Evolutionary conservation across 2,888 invertebrate genomes (phyloP).

Genomic region (Acanthoscelides obtectus): DNA sequence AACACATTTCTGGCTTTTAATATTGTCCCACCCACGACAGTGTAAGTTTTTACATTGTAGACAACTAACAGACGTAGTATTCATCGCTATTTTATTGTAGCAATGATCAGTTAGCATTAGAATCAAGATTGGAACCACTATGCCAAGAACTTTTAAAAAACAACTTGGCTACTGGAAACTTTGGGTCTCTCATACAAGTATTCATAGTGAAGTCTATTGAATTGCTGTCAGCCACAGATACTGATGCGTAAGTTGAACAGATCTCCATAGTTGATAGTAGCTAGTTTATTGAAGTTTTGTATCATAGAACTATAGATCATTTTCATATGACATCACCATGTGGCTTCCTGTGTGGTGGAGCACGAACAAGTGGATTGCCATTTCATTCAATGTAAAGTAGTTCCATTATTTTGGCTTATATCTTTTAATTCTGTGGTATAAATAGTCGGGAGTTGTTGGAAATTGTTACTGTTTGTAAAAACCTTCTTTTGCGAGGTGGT

Average conservation of each 20-base stretch:
- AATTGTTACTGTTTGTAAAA: too few species aligned
- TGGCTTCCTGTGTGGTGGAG: too few species aligned
- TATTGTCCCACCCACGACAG: conserved; percentile 72
- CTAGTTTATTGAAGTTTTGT: too few species aligned
- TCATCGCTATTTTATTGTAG: conserved; percentile 1
- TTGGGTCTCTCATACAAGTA: conserved; percentile 80
- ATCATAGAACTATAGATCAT: too few species aligned
- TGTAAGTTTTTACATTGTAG: conserved; percentile 49
- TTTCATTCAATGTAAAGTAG: too few species aligned
- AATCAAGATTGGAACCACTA: conserved; percentile 70
- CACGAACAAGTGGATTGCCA: too few species aligned
- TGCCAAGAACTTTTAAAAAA: conserved; percentile 76
- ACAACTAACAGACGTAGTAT: background rate
- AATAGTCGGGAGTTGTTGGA: too few species aligned
- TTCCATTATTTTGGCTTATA: too few species aligned
- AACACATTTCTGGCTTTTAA: conserved; percentile 89
- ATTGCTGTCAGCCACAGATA: conserved; percentile 77
- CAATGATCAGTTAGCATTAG: conserved; percentile 72
- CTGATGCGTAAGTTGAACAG: conserved; percentile 70
- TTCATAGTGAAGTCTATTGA: conserved; percentile 80
- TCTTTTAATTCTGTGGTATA: too few species aligned
- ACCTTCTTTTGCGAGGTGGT: too few species aligned
- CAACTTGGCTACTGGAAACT: conserved; percentile 84
- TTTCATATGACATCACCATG: too few species aligned
- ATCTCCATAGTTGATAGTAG: too few species aligned